phyloP scores from a whole-genome alignment of 2,888 invertebrate species.

The Entomobrya multifasciata region DNA sequence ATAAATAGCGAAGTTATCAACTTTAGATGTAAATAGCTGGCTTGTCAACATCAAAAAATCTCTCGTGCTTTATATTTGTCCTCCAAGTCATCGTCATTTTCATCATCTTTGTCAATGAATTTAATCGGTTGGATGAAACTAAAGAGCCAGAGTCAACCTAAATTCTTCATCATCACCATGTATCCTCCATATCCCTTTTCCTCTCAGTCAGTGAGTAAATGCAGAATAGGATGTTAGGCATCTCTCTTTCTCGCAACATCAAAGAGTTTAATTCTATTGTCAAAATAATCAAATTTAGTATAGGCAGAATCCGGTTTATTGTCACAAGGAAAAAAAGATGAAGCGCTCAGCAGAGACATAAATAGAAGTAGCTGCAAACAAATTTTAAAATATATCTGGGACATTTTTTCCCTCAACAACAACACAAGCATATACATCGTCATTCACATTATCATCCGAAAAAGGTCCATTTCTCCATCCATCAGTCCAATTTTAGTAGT shows the following conservation, averaged over 20 bases:
- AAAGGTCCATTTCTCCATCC: neutral
- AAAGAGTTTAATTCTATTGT: constrained; percentile 60
- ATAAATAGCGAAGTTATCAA: no score
- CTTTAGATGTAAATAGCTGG: neutral
- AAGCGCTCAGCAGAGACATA: neutral
- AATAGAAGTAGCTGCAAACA: neutral
- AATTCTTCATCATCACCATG: neutral
- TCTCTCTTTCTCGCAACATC: constrained; percentile 27
- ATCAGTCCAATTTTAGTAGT: neutral
- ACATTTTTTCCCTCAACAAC: constrained; percentile 10
- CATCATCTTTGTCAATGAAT: constrained; percentile 16
- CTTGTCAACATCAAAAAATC: constrained; percentile 37
- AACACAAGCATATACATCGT: constrained; percentile 1
- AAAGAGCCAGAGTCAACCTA: constrained; percentile 30
- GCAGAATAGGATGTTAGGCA: constrained; percentile 29
- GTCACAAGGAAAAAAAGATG: constrained; percentile 51
- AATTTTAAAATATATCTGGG: constrained; percentile 1
- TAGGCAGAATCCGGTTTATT: constrained; percentile 55
- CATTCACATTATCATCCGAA: neutral
- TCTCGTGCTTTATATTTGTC: neutral
- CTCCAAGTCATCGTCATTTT: neutral
- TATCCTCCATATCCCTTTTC: neutral
- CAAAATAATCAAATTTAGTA: constrained; percentile 45
- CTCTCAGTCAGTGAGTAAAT: constrained; percentile 34
- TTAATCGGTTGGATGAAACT: constrained; percentile 52